Conservation (phyloP, 2,888 invertebrate species). For the Anoplius nigerrimus region DNA sequence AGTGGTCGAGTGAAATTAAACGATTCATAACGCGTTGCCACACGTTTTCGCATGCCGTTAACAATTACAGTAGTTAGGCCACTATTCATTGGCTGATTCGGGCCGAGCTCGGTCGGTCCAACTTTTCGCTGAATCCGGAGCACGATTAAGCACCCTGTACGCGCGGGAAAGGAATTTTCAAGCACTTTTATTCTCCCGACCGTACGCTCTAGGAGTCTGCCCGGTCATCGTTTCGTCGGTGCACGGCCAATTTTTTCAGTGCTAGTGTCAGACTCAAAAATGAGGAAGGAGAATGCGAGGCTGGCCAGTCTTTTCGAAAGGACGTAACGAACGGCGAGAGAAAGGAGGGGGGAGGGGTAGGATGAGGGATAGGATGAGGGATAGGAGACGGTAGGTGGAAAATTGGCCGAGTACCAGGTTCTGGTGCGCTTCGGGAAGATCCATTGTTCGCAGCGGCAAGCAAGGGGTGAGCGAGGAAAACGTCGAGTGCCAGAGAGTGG, state of each 20-base stretch:
- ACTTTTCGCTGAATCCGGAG: constrained; percentile 38
- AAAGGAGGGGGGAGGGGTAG: background rate
- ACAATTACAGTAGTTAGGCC: constrained; percentile 59
- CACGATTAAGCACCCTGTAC: constrained; percentile 30
- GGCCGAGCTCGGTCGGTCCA: constrained; percentile 20
- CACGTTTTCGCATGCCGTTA: constrained; percentile 52
- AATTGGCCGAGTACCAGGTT: constrained; percentile 26
- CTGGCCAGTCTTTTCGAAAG: background rate
- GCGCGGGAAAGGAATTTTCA: background rate
- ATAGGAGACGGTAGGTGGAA: background rate
- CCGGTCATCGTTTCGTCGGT: too few species aligned
- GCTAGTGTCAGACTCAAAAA: background rate
- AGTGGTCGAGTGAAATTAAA: constrained; percentile 62
- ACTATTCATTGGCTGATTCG: constrained; percentile 59
- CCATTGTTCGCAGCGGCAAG: background rate
- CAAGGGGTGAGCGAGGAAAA: background rate
- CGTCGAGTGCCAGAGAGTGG: constrained; percentile 3
- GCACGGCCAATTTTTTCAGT: background rate
- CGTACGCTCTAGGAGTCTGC: too few species aligned
- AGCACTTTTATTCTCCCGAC: too few species aligned
- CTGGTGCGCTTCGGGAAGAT: background rate
- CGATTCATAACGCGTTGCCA: constrained; percentile 59
- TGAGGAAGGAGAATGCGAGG: background rate
- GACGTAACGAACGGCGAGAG: background rate
- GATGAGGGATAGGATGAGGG: background rate